phyloP scores from a whole-genome alignment of 2,888 invertebrate species.

The Petrophora chlorosata region DNA sequence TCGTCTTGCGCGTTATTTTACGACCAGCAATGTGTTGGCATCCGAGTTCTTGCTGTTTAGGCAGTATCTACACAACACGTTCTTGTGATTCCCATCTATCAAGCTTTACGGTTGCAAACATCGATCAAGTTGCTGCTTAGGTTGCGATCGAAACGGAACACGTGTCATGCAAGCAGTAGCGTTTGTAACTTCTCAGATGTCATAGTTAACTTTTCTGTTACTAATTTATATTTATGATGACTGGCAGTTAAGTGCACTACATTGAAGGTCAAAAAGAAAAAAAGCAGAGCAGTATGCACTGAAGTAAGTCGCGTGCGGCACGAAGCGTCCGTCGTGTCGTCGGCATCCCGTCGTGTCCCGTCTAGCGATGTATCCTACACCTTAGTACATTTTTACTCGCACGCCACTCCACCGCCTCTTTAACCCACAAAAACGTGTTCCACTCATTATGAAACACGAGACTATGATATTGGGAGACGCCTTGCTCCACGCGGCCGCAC shows the following conservation, averaged over 20 bases:
- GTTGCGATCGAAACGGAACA: not conserved
- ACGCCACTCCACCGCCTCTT: slow-evolving; percentile 60
- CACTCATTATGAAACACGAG: slow-evolving; percentile 81
- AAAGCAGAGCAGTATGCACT: not conserved
- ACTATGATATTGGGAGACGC: slow-evolving; percentile 76
- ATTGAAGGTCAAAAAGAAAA: not conserved
- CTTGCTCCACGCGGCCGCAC: too few species aligned
- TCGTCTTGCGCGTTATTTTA: slow-evolving; percentile 51
- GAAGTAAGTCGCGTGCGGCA: slow-evolving; percentile 3
- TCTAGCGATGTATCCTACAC: slow-evolving; percentile 1
- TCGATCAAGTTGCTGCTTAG: not conserved
- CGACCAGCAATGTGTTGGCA: slow-evolving; percentile 37
- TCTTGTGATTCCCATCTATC: not conserved
- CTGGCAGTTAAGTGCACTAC: not conserved
- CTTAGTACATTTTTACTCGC: slow-evolving; percentile 31
- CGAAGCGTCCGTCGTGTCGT: too few species aligned
- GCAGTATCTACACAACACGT: slow-evolving; percentile 15
- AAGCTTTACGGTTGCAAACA: not conserved
- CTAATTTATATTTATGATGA: not conserved
- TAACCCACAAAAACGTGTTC: slow-evolving; percentile 73
- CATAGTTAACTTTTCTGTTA: not conserved
- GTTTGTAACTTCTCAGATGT: not conserved
- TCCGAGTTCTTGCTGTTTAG: slow-evolving; percentile 28
- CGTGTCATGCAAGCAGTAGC: not conserved
- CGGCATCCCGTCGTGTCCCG: too few species aligned